These are phyloP conservation scores for Microchirus variegatus DNA, from an alignment of 2,797 vertebrate genomes.

Conservation along the genomic window DNA sequence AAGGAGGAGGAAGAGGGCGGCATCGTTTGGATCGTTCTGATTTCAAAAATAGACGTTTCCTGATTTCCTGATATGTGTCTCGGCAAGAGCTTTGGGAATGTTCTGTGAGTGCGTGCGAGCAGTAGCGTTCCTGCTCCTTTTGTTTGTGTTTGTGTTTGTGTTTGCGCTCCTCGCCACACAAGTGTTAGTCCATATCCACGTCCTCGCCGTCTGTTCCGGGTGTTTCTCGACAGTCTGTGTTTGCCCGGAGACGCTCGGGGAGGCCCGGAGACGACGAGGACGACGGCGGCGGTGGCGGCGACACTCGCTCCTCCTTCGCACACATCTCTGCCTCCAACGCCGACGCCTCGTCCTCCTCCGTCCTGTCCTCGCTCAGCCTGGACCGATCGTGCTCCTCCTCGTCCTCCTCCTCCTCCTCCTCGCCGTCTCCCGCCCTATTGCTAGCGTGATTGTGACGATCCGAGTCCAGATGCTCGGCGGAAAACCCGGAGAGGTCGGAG, in stretches of 20 bases:
- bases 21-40: too few relatives aligned
- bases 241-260: slow-evolving; percentile 72
- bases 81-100: slow-evolving; percentile 83
- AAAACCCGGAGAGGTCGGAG: slow-evolving; percentile 56
- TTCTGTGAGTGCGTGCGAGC: slow-evolving; percentile 73
- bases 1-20: slow-evolving; percentile 57
- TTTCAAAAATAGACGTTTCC: slow-evolving; percentile 75
- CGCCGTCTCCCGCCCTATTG: slow-evolving; percentile 47
- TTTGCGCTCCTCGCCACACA: slow-evolving; percentile 66
- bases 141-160: slow-evolving; percentile 73
- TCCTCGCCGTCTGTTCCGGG: slow-evolving; percentile 86
- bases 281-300: too few relatives aligned
- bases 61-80: slow-evolving; percentile 81
- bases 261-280: slow-evolving; percentile 76
- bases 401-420: slow-evolving; percentile 49
- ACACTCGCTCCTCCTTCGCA: slow-evolving; percentile 75
- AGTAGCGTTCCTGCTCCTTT: slow-evolving; percentile 57
- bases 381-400: slow-evolving; percentile 58
- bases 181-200: slow-evolving; percentile 88
- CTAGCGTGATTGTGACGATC: slow-evolving; percentile 58
- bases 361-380: slow-evolving; percentile 51
- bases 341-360: too few relatives aligned
- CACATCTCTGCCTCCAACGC: too few relatives aligned
- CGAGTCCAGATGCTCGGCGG: slow-evolving; percentile 46
- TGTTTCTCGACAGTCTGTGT: slow-evolving; percentile 75